phyloP scores from a whole-genome alignment of 2,797 vertebrate species.

The Premnoplex brunnescens region DNA sequence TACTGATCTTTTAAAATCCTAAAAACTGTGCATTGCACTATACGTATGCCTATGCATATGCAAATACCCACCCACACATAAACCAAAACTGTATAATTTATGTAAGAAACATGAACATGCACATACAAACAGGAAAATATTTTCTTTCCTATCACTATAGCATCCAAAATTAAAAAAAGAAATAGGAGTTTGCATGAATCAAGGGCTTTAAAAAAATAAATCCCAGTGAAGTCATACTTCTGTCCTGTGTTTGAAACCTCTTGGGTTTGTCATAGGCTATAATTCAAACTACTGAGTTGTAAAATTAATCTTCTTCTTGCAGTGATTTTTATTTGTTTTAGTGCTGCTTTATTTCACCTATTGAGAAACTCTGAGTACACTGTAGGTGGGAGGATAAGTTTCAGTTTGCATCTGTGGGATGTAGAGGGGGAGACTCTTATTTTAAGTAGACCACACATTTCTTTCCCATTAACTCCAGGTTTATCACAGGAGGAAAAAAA shows the following conservation, averaged over 20 bases:
- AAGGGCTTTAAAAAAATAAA: not conserved
- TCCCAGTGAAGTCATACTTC: not conserved
- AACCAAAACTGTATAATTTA: not conserved
- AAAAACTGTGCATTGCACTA: not conserved
- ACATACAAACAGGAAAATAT: not conserved
- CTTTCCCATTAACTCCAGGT: not conserved
- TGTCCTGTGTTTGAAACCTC: conserved; percentile 43
- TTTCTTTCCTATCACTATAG: not conserved
- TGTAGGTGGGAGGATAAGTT: not conserved
- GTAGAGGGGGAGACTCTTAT: not conserved
- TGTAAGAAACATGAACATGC: not conserved
- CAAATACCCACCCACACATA: not conserved
- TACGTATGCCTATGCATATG: not conserved
- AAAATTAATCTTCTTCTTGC: conserved; percentile 62
- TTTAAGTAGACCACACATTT: not conserved
- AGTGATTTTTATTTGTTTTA: conserved; percentile 33
- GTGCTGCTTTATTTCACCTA: conserved; percentile 35
- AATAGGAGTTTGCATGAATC: not conserved
- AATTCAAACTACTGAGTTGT: conserved; percentile 67
- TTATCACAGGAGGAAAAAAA: not conserved
- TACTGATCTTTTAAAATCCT: conserved; percentile 6
- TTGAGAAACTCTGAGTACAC: conserved; percentile 52
- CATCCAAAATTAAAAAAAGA: not conserved
- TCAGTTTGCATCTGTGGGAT: not conserved
- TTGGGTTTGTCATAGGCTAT: conserved; percentile 47